A percentile compares a stretch with the other conserved stretches of the same genome.
Evolutionary conservation across 2,113 vertebrate species (phyloP).

Genomic region (Stigmatopora nigra): DNA sequence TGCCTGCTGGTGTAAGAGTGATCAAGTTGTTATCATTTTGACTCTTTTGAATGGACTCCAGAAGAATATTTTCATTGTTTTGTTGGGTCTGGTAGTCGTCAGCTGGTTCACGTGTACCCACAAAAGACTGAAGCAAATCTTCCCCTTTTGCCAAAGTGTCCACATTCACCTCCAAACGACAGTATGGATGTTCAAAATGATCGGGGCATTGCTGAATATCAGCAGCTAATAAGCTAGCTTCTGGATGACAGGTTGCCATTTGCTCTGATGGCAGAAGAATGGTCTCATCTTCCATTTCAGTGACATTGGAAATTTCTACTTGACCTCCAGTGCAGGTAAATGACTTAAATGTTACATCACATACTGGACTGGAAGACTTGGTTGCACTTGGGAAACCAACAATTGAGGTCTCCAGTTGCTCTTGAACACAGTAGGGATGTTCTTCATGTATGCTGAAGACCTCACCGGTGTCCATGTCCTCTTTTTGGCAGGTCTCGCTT

Average conservation of each 20-base stretch:
- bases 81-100: background rate
- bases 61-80: background rate
- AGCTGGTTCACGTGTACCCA: slow-evolving; percentile 1
- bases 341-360: slow-evolving; percentile 46
- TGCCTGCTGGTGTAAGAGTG: background rate
- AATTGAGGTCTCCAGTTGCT: slow-evolving; percentile 1
- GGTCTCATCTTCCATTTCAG: slow-evolving; percentile 8
- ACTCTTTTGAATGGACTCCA: slow-evolving; percentile 11
- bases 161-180: background rate
- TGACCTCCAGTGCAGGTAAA: slow-evolving; percentile 46
- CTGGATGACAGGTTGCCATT: background rate
- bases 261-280: slow-evolving; percentile 22
- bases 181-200: slow-evolving; percentile 45
- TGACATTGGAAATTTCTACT: slow-evolving; percentile 29
- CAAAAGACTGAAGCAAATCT: background rate
- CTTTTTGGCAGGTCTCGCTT: background rate
- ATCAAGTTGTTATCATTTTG: background rate
- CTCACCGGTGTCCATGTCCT: slow-evolving; percentile 32
- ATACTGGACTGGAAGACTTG: background rate
- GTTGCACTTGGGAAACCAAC: background rate
- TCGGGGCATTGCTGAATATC: slow-evolving; percentile 6
- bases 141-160: background rate
- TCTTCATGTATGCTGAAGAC: slow-evolving; percentile 30
- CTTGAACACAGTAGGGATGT: slow-evolving; percentile 41
- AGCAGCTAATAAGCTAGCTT: slow-evolving; percentile 17